Conservation (phyloP, 1,140 invertebrate genomes). For the Trichoplusia ni region DNA sequence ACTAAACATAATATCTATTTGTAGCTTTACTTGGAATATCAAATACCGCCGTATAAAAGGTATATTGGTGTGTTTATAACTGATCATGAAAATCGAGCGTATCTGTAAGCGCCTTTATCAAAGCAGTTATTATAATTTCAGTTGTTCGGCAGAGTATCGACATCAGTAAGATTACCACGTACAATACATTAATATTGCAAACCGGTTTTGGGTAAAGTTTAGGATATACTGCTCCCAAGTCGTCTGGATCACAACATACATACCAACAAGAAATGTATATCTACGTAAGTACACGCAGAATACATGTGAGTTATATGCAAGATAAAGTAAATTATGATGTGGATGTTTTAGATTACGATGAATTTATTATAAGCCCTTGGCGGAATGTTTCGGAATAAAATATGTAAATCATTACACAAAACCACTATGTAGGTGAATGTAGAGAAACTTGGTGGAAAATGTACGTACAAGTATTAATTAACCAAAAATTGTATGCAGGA, state of each 20-base stretch:
- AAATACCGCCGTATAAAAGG: too few species aligned
- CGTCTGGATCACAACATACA: conserved; percentile 51
- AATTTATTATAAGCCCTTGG: conserved; percentile 21
- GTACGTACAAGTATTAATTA: neutral
- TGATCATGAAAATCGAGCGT: too few species aligned
- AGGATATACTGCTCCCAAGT: conserved; percentile 60
- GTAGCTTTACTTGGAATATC: conserved; percentile 13
- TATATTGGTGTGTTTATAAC: too few species aligned
- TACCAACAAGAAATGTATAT: conserved; percentile 31
- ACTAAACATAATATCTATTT: too few species aligned
- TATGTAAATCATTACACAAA: conserved; percentile 19
- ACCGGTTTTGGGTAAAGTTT: conserved; percentile 60
- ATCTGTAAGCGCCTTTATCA: too few species aligned
- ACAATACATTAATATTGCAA: conserved; percentile 64
- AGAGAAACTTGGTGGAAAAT: neutral
- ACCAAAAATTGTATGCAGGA: neutral
- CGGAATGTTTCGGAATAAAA: conserved; percentile 19
- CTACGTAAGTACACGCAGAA: neutral
- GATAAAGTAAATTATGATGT: conserved; percentile 27
- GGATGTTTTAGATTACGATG: conserved; percentile 22
- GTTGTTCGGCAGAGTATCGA: conserved; percentile 43
- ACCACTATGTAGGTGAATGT: neutral
- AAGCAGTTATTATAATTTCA: conserved; percentile 37
- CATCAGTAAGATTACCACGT: conserved; percentile 63
- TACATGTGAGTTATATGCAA: conserved; percentile 16